phyloP scores from a whole-genome alignment of 2,888 invertebrate species.

The Dryobotodes eremita region DNA sequence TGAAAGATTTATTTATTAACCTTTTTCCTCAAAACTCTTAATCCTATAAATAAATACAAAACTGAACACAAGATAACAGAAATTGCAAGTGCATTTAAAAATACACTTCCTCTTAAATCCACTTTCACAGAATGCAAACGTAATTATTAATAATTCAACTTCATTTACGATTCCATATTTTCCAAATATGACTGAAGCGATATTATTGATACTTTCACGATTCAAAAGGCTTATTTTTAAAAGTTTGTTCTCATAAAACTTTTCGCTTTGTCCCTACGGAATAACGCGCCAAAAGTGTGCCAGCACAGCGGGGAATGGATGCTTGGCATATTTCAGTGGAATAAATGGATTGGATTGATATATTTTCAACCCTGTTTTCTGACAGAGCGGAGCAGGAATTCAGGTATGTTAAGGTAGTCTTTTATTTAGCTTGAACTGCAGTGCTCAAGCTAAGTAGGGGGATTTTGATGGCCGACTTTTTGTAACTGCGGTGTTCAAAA shows the following conservation, averaged over 20 bases:
- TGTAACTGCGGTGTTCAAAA: too few species aligned
- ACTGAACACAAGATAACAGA: not conserved
- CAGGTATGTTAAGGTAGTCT: too few species aligned
- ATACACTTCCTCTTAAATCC: too few species aligned
- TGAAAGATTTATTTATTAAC: too few species aligned
- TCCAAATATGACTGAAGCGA: conserved; percentile 18
- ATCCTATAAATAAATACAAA: not conserved
- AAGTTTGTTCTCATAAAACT: conserved; percentile 55
- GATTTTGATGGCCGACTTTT: too few species aligned
- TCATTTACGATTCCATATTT: conserved; percentile 34
- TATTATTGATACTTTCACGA: conserved; percentile 44
- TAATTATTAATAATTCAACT: not conserved
- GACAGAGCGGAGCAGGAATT: too few species aligned
- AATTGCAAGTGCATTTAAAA: not conserved
- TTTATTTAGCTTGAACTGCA: too few species aligned
- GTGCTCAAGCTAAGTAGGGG: too few species aligned
- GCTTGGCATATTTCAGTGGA: conserved; percentile 42
- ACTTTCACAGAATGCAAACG: not conserved
- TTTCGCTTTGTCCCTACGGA: conserved; percentile 47
- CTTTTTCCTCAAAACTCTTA: not conserved
- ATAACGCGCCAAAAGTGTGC: conserved; percentile 36
- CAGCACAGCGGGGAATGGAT: conserved; percentile 14
- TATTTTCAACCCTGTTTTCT: too few species aligned
- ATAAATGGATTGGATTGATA: conserved; percentile 55
- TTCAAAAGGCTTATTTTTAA: conserved; percentile 63